These are phyloP conservation scores for Coregonus sp. DNA, from an alignment of 2,797 vertebrate genomes.

Conservation along the genomic window DNA sequence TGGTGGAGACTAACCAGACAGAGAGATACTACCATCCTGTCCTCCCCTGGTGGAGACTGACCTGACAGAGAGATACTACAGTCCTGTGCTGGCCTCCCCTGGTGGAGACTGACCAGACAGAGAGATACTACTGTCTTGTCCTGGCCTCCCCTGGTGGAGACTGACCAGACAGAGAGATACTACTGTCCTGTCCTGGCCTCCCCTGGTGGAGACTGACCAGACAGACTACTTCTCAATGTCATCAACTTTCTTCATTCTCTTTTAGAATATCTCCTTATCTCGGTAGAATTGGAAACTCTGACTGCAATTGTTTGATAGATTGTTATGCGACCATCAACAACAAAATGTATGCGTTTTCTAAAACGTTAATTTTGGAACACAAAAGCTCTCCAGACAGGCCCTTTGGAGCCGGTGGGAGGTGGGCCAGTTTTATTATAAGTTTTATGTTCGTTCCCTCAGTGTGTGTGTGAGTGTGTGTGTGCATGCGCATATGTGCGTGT, in stretches of 20 bases:
- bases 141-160: too few species aligned
- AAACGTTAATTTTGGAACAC: conserved; percentile 44
- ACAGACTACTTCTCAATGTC: not conserved
- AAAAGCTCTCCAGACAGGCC: conserved; percentile 18
- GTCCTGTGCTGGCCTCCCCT: too few species aligned
- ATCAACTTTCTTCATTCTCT: not conserved
- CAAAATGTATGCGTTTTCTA: conserved; percentile 48
- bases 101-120: too few species aligned
- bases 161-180: too few species aligned
- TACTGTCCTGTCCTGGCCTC: too few species aligned
- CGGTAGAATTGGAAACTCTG: conserved; percentile 34
- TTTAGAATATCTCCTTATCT: conserved; percentile 14
- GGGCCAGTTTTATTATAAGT: conserved; percentile 68
- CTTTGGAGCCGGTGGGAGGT: conserved; percentile 26
- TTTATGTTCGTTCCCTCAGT: conserved; percentile 43
- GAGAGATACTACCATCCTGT: too few species aligned
- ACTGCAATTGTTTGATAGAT: conserved; percentile 22
- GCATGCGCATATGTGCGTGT: conserved; percentile 6
- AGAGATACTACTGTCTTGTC: too few species aligned
- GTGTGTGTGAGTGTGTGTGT: too few species aligned
- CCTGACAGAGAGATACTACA: too few species aligned
- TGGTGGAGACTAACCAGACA: too few species aligned
- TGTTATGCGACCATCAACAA: conserved; percentile 40
- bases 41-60: too few species aligned
- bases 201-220: not conserved